phyloP scores from a whole-genome alignment of 2,797 vertebrate species.

The Cynodonichthys magdalenae region DNA sequence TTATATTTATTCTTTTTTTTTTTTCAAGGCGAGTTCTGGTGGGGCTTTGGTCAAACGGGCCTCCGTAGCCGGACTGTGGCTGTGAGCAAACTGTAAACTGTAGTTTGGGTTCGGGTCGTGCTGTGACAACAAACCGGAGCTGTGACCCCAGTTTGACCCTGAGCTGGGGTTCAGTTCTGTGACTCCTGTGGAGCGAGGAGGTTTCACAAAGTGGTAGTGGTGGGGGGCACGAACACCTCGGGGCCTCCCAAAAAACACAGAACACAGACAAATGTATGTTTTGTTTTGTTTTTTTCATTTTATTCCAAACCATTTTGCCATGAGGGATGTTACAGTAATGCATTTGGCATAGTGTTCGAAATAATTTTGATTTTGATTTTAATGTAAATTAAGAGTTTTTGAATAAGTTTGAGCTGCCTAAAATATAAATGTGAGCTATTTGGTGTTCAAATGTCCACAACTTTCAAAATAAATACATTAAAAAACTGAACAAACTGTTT shows the following conservation, averaged over 20 bases:
- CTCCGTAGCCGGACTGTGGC: conserved; percentile 35
- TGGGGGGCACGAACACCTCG: background rate
- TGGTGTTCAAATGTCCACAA: no score
- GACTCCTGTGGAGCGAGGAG: conserved; percentile 8
- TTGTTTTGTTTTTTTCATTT: no score
- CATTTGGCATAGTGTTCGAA: no score
- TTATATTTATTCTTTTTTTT: background rate
- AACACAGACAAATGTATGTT: background rate
- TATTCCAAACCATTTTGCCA: no score
- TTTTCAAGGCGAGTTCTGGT: background rate
- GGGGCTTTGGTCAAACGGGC: conserved; percentile 40
- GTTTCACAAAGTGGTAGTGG: background rate
- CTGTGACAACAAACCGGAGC: conserved; percentile 69
- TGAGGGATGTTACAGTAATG: no score
- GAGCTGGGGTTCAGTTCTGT: conserved; percentile 35
- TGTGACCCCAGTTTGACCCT: conserved; percentile 71
- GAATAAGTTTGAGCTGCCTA: no score
- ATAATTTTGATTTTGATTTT: no score
- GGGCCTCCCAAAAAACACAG: background rate
- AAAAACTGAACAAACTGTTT: no score
- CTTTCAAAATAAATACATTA: no score
- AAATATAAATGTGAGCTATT: no score
- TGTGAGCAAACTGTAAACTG: conserved; percentile 57
- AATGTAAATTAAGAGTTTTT: no score
- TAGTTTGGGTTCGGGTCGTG: conserved; percentile 58